Conservation (phyloP, 2,113 vertebrate species). For the Progne subis region DNA sequence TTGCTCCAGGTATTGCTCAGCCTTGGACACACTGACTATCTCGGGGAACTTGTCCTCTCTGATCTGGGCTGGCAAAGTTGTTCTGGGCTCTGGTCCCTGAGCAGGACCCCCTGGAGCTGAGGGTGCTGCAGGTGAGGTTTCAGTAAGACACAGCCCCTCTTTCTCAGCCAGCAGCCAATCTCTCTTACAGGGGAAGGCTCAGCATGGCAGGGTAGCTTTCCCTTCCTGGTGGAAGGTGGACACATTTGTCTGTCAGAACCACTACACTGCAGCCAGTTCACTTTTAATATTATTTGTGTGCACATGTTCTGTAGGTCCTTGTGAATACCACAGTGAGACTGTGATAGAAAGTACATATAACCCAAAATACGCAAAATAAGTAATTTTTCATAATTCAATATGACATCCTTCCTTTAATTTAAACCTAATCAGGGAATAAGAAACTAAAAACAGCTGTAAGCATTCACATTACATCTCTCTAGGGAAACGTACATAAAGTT, state of each 20-base stretch:
- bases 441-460: constrained; percentile 67
- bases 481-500: constrained; percentile 58
- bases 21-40: not conserved
- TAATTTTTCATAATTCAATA: constrained; percentile 60
- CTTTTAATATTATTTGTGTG: not conserved
- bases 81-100: not conserved
- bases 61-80: fast-evolving
- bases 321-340: not conserved
- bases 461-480: constrained; percentile 58
- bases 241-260: not conserved
- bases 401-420: constrained; percentile 66
- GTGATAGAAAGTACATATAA: not conserved
- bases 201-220: fast-evolving
- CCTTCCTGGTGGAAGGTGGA: not conserved
- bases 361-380: constrained; percentile 3
- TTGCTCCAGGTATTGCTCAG: not conserved
- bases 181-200: not conserved
- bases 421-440: constrained; percentile 69
- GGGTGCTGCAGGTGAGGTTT: not conserved
- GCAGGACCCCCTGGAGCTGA: not conserved
- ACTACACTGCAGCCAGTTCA: not conserved
- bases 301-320: not conserved
- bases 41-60: fast-evolving
- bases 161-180: not conserved
- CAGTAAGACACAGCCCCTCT: not conserved